phyloP scores from a whole-genome alignment of 1,140 invertebrate genomes.

The Bradynema listronoti region DNA sequence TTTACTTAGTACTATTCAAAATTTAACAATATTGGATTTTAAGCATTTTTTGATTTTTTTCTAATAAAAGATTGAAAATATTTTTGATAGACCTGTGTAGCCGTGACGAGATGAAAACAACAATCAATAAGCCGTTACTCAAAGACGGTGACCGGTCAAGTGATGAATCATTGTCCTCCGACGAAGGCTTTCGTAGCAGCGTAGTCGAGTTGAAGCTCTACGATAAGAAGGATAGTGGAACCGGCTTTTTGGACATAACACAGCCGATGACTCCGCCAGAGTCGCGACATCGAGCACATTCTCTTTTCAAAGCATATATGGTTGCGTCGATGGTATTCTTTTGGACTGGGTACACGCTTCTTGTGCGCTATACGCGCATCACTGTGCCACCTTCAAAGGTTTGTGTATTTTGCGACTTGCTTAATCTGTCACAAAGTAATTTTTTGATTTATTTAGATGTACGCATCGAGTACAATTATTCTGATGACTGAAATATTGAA shows the following conservation, averaged over 20 bases:
- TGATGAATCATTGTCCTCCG: too few relatives aligned
- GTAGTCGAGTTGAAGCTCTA: conserved; percentile 1
- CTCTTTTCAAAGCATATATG: conserved; percentile 50
- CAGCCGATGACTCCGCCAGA: too few relatives aligned
- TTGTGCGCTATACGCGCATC: conserved; percentile 40
- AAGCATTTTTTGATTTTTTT: too few relatives aligned
- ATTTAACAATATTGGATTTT: too few relatives aligned
- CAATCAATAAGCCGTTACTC: too few relatives aligned
- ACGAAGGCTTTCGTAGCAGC: too few relatives aligned
- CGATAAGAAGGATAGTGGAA: background rate
- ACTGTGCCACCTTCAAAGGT: conserved; percentile 14
- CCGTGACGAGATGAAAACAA: too few relatives aligned
- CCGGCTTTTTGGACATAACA: background rate
- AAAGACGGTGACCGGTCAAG: too few relatives aligned
- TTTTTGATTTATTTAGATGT: conserved; percentile 10
- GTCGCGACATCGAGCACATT: conserved; percentile 2
- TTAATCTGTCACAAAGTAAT: background rate
- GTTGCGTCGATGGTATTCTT: conserved; percentile 49
- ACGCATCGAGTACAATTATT: conserved; percentile 49
- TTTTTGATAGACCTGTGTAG: too few relatives aligned
- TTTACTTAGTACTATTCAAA: too few relatives aligned
- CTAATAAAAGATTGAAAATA: too few relatives aligned
- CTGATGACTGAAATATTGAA: conserved; percentile 50
- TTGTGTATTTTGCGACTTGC: background rate
- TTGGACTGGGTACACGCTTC: conserved; percentile 53